Evolutionary conservation across 2,113 vertebrate species (phyloP).

Genomic region (Thamnaconus septentrionalis): DNA sequence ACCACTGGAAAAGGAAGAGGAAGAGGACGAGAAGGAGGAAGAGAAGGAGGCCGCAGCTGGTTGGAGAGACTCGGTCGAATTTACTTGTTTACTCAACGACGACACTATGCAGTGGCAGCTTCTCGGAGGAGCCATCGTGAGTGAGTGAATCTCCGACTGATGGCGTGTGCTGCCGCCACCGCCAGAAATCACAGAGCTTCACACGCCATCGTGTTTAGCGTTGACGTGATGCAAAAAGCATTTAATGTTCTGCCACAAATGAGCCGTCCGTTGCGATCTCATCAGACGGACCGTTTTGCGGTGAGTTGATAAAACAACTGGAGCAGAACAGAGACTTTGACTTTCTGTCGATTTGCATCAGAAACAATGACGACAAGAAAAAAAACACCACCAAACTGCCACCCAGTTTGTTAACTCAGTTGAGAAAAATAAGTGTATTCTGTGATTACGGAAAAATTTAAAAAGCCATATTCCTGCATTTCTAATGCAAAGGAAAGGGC

Average conservation of each 20-base stretch:
- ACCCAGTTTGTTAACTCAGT: too few species aligned
- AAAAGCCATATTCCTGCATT: too few species aligned
- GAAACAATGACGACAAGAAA: background rate
- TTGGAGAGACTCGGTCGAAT: conserved; percentile 4
- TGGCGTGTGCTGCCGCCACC: background rate
- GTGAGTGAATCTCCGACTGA: conserved; percentile 5
- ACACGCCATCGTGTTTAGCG: too few species aligned
- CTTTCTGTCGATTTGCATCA: conserved; percentile 20
- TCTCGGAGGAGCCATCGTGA: conserved; percentile 10
- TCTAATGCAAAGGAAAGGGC: too few species aligned
- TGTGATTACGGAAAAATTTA: too few species aligned
- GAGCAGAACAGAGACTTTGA: conserved; percentile 3
- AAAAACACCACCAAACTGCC: too few species aligned
- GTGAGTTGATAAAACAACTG: conserved; percentile 30
- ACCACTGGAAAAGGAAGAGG: too few species aligned
- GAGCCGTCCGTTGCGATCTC: conserved; percentile 16
- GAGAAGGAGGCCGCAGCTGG: conserved; percentile 1
- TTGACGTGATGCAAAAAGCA: too few species aligned
- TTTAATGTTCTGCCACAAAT: too few species aligned
- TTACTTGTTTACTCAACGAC: conserved; percentile 33
- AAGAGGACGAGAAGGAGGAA: too few species aligned
- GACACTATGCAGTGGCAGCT: conserved; percentile 10
- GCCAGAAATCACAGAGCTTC: too few species aligned
- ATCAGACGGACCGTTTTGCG: conserved; percentile 12
- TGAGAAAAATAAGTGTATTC: too few species aligned